Evolutionary conservation across 2,113 vertebrate species (phyloP), one percentile per base, ranked within the genome.

Genomic region (Peromyscus maniculatus): DNA sequence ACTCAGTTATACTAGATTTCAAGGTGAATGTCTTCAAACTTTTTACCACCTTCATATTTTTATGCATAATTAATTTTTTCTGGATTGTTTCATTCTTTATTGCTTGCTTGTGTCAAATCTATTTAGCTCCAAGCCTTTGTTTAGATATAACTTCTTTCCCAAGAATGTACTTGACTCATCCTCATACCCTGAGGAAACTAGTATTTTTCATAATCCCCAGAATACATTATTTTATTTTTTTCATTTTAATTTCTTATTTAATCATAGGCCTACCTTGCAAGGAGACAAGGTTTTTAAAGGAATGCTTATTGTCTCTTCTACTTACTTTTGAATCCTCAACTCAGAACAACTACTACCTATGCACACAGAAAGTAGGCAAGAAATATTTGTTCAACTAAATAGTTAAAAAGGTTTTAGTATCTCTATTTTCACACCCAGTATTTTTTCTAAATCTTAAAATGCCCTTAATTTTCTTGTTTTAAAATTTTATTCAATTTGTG

Each of bases 201-300:
- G 67, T 75, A n/a, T 21, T 89, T 95, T 66, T 84, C 3, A 82
- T 64, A 31, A 87, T 69, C 59, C 43, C 59, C 43, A 96, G 36
- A 86, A 91, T 75, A n/a, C 26, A 84, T 95, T 7, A 78, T 90
- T 94, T 93, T 6, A 93, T 84, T 94, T 82, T 43, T 64, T 94
- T 94, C 5, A 93, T 88, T 93, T 77, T 64, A 46, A 86, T 72
- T 91, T 52, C 1, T 83, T 94, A 4, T 89, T 92, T 88, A 89
- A 66, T 78, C 39, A 75, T 39, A 46, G 21, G 17, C 9, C 4
- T 33, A 39, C 0, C 5, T 2, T 24, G 83, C 15, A 95, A 82
- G 31, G 24, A 91, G 36, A 83, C 55, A 78, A 39, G 33, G 13
- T 87, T 43, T 71, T 93, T 52, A 26, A 90, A 87, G 43, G 39